Percentiles rank a stretch among this genome's conserved stretches.
phyloP scores from a whole-genome alignment of 2,888 invertebrate genomes.

The Sarcophaga caerulescens region DNA sequence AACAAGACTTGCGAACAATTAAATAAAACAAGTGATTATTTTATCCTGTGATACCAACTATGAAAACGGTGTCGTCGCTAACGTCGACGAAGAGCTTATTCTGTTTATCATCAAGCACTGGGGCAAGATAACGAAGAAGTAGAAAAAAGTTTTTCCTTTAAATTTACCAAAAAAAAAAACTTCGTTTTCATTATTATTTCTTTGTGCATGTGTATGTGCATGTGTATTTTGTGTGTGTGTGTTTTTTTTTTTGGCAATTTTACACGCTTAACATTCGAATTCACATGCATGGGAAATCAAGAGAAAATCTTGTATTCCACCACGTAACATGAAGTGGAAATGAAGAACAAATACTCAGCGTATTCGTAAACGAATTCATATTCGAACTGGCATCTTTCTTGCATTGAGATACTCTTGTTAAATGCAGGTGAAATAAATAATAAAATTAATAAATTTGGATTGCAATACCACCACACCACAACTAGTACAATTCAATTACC shows the following conservation, averaged over 20 bases:
- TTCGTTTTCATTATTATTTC: background rate
- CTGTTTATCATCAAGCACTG: slow-evolving; percentile 22
- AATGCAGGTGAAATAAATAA: slow-evolving; percentile 26
- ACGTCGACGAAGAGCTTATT: background rate
- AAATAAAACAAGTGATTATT: slow-evolving; percentile 61
- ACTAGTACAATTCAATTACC: background rate
- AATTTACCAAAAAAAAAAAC: background rate
- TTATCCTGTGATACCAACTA: slow-evolving; percentile 43
- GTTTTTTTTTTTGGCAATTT: slow-evolving; percentile 12
- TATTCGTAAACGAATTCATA: background rate
- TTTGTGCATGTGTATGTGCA: background rate
- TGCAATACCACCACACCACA: slow-evolving; percentile 9
- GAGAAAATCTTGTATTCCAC: background rate
- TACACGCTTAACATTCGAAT: slow-evolving; percentile 19
- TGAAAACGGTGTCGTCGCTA: background rate
- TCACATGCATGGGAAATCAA: slow-evolving; percentile 27
- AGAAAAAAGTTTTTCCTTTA: background rate
- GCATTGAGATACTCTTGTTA: background rate
- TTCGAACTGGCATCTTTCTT: background rate
- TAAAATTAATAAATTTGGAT: slow-evolving; percentile 47
- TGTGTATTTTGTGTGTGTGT: too few relatives aligned
- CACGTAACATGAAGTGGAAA: background rate
- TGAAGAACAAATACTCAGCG: background rate
- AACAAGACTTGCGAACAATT: slow-evolving; percentile 46
- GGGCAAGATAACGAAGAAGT: background rate